These are phyloP conservation scores for Amblyjoppa fuscipennis DNA, from an alignment of 2,888 invertebrate species.

Conservation along the genomic window DNA sequence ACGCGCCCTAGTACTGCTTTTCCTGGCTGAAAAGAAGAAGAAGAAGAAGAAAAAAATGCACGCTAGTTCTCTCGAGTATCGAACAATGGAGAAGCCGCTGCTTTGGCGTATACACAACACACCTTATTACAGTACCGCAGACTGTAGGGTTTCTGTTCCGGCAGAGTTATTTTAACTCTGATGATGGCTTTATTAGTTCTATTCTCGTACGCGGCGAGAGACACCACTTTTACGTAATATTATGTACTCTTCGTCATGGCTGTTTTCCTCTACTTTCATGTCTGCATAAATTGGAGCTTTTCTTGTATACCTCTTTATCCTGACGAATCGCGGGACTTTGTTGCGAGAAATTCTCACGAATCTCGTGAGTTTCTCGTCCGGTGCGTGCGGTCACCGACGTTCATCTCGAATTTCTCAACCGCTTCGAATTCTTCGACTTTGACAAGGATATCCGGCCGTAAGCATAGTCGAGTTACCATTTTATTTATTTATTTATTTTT, in stretches of 20 bases:
- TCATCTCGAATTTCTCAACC: conserved; percentile 34
- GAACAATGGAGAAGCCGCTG: conserved; percentile 35
- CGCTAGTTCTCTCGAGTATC: conserved; percentile 31
- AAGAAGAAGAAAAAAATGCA: conserved; percentile 8
- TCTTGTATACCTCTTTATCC: neutral
- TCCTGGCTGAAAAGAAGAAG: conserved; percentile 6
- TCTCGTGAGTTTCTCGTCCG: conserved; percentile 24
- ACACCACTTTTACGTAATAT: conserved; percentile 12
- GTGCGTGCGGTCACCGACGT: conserved; percentile 25
- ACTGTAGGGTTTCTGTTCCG: conserved; percentile 5
- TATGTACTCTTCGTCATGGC: conserved; percentile 5
- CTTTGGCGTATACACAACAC: conserved; percentile 11
- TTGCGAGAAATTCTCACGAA: conserved; percentile 35
- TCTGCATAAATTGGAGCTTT: neutral
- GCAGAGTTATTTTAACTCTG: conserved; percentile 24
- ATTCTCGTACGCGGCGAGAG: conserved; percentile 28
- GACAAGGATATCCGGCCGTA: conserved; percentile 32
- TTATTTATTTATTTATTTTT: neutral
- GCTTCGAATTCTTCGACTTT: conserved; percentile 11
- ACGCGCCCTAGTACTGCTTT: conserved; percentile 6
- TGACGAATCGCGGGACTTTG: neutral
- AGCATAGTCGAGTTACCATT: neutral
- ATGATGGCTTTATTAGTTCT: conserved; percentile 56
- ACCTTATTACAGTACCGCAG: neutral
- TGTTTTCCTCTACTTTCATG: neutral